Evolutionary conservation across 2,888 invertebrate species (phyloP).

Genomic region (Polydrusus pterygomalis): DNA sequence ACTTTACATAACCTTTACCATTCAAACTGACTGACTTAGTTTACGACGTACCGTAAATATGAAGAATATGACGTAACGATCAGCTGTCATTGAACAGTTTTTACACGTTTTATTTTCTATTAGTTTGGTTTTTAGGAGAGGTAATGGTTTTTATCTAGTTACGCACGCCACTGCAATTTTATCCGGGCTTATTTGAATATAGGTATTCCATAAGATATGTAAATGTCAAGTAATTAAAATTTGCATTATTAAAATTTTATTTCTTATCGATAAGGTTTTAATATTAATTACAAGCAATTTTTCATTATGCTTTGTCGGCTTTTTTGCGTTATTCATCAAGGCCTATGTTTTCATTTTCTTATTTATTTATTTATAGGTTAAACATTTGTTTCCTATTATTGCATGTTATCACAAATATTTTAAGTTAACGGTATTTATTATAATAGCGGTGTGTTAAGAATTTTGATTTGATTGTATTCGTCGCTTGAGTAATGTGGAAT

Average conservation of each 20-base stretch:
- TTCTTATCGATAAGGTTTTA: slow-evolving; percentile 16
- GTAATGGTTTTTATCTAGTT: not conserved
- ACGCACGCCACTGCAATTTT: not conserved
- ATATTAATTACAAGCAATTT: slow-evolving; percentile 12
- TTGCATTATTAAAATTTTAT: slow-evolving; percentile 8
- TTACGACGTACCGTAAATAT: too few relatives aligned
- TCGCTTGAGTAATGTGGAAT: too few relatives aligned
- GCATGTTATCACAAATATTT: too few relatives aligned
- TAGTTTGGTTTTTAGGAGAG: too few relatives aligned
- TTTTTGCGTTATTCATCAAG: not conserved
- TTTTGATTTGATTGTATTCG: too few relatives aligned
- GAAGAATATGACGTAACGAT: too few relatives aligned
- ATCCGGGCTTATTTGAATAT: slow-evolving; percentile 7
- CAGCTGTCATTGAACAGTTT: too few relatives aligned
- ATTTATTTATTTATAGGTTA: not conserved
- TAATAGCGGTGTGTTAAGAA: too few relatives aligned
- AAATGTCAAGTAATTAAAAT: slow-evolving; percentile 10
- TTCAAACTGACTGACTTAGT: too few relatives aligned
- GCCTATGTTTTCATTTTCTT: not conserved
- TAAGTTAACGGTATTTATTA: too few relatives aligned
- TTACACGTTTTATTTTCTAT: too few relatives aligned
- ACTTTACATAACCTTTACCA: too few relatives aligned
- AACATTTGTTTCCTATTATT: not conserved
- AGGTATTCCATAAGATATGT: slow-evolving; percentile 12
- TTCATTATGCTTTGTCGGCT: slow-evolving; percentile 8